These are phyloP conservation scores for Laticauda colubrina DNA, from an alignment of 2,113 vertebrate genomes.

Conservation along the genomic window DNA sequence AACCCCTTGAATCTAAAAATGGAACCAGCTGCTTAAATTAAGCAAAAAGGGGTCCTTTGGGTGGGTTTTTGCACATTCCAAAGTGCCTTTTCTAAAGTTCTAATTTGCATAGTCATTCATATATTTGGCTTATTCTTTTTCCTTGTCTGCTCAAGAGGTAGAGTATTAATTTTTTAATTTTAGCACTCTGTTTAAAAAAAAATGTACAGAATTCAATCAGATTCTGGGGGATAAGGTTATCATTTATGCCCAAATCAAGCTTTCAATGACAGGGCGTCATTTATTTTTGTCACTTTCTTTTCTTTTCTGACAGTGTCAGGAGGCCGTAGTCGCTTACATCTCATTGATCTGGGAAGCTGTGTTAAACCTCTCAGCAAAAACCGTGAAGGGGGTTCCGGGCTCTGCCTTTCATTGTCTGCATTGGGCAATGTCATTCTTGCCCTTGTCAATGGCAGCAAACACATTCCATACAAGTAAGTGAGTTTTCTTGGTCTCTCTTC, in stretches of 20 bases:
- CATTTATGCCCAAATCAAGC: neutral
- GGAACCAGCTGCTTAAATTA: neutral
- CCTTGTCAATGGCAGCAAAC: slow-evolving; percentile 98
- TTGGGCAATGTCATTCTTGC: slow-evolving; percentile 97
- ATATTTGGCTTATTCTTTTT: slow-evolving; percentile 2
- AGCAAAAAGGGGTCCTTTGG: neutral
- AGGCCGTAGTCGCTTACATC: slow-evolving; percentile 94
- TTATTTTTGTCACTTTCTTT: slow-evolving; percentile 31
- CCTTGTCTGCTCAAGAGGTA: neutral
- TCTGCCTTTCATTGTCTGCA: slow-evolving; percentile 91
- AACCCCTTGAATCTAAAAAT: neutral
- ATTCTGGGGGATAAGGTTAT: neutral
- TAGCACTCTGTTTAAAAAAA: neutral
- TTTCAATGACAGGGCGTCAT: slow-evolving; percentile 35
- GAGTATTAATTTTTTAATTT: neutral
- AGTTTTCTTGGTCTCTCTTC: neutral
- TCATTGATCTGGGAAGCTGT: slow-evolving; percentile 96
- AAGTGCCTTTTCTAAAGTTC: neutral
- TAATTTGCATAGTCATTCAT: neutral
- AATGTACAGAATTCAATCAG: neutral
- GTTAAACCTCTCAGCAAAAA: slow-evolving; percentile 84
- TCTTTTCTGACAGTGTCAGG: slow-evolving; percentile 85
- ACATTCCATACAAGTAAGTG: slow-evolving; percentile 97
- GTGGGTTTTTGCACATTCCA: neutral
- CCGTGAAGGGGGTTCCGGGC: slow-evolving; percentile 78